phyloP scores from a whole-genome alignment of 2,113 vertebrate species.

The Nothoprocta perdicaria region DNA sequence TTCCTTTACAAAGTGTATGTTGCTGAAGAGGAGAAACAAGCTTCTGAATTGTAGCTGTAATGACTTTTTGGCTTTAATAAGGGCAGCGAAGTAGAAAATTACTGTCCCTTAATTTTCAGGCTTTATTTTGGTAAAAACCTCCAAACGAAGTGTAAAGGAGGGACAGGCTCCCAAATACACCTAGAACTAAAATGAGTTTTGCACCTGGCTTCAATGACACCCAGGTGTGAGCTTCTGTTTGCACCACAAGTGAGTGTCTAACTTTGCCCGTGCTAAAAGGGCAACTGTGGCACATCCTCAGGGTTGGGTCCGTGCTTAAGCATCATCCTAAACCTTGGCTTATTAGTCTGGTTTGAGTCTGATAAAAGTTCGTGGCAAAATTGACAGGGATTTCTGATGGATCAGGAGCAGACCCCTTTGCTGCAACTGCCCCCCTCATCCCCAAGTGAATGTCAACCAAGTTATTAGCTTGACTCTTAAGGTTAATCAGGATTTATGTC shows the following conservation, averaged over 20 bases:
- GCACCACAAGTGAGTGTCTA: neutral
- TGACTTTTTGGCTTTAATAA: too few species aligned
- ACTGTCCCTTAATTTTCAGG: too few species aligned
- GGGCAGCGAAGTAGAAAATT: too few species aligned
- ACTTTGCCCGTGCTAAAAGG: neutral
- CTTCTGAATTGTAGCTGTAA: neutral
- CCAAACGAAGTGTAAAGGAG: too few species aligned
- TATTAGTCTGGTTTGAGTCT: accelerated
- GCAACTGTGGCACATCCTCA: neutral
- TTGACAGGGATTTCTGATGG: neutral
- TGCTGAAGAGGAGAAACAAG: neutral
- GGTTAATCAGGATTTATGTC: constrained; percentile 5
- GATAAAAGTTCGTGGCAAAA: neutral
- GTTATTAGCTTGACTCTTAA: neutral
- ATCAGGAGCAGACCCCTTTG: neutral
- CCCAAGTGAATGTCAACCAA: accelerated
- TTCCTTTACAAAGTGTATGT: neutral
- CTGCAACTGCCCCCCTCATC: neutral
- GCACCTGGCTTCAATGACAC: neutral
- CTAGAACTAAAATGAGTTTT: neutral
- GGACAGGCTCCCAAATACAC: neutral
- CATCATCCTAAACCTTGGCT: neutral
- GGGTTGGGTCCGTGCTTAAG: neutral
- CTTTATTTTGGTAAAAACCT: too few species aligned
- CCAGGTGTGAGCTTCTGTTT: neutral